Base-by-base conservation (phyloP, 2,797 vertebrate species). In the Gambusia yucatana region DNA sequence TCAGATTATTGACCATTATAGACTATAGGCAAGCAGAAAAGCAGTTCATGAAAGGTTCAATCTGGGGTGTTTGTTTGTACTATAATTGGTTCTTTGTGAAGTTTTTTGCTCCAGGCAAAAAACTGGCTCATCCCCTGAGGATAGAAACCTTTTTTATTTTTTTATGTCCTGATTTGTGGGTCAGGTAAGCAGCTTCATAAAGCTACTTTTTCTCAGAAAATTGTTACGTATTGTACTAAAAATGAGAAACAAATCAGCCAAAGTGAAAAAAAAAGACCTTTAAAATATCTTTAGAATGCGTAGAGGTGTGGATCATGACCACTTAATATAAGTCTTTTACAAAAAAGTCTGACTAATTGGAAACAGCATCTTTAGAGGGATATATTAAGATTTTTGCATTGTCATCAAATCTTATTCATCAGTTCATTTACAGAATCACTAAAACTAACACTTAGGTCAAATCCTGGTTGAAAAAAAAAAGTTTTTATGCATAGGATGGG, bases 381-480 rank as follows among this genome's bases (percentile, higher is more conserved):
- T 71, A 6, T 46, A 25, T 46, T 16, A 16, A 46, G 41, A 46
- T 28, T 46, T 44, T 46, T 36, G 25, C 25, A 28, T 46, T 16
- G 59, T 81, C 76, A 81, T 89, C 75, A 81, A 84, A 86, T 76
- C 46, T 76, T 52, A 73, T 70, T 33, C 50, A 76, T 77, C 73
- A 70, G 30, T 43, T 28, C 59, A 72, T 63, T 33, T 25, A 79
- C 73, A 82, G 69, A 41, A 55, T 20, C 33, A 33, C 72, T 73
- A 7, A 83, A 77, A 79, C 77, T 78, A 44, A 39, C 50, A 84
- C 52, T 72, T 72, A 71, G 44, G 72, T 82, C 73, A 77, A 80
- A 84, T 59, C 80, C 72, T 81, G 43, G 75, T 79, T 75, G 14
- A 30, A 44, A n/a, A 79, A 86, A 47, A 80, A 59, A 17, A 2